Conservation (phyloP, 2,888 invertebrate genomes). For the Dryocosmus kuriphilus region DNA sequence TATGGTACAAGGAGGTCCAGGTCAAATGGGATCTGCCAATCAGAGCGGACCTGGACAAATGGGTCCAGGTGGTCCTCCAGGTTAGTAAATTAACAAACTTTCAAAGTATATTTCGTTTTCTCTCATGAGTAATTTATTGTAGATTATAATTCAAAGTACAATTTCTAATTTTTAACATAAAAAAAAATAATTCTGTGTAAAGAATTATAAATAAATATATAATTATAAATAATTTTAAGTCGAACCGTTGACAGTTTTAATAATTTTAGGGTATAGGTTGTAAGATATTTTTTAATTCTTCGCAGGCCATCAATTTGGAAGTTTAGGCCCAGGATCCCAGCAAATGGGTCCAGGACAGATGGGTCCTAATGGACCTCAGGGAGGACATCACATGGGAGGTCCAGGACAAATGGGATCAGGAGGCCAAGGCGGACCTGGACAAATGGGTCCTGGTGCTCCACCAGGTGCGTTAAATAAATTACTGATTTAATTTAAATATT, state of each 20-base stretch:
- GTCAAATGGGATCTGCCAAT: slow-evolving; percentile 40
- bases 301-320: not conserved
- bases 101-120: not conserved
- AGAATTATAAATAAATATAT: too few relatives aligned
- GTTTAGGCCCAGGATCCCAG: slow-evolving; percentile 12
- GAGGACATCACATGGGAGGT: slow-evolving; percentile 54
- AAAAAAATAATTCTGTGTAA: too few relatives aligned
- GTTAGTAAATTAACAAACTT: not conserved
- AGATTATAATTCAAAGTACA: too few relatives aligned
- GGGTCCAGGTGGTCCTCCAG: slow-evolving; percentile 41
- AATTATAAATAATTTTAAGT: too few relatives aligned
- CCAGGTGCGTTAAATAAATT: not conserved
- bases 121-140: not conserved
- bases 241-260: too few relatives aligned
- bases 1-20: slow-evolving; percentile 48
- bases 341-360: slow-evolving; percentile 60
- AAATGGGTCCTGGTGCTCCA: slow-evolving; percentile 26
- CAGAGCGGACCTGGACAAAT: slow-evolving; percentile 62
- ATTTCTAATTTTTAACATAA: too few relatives aligned
- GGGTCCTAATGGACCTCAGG: slow-evolving; percentile 59
- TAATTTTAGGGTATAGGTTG: too few relatives aligned
- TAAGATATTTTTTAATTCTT: not conserved
- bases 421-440: slow-evolving; percentile 56
- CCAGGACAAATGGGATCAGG: slow-evolving; percentile 64
- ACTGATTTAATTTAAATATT: not conserved